These are phyloP conservation scores for Rana temporaria DNA, from an alignment of 2,113 vertebrate genomes.

Conservation along the genomic window DNA sequence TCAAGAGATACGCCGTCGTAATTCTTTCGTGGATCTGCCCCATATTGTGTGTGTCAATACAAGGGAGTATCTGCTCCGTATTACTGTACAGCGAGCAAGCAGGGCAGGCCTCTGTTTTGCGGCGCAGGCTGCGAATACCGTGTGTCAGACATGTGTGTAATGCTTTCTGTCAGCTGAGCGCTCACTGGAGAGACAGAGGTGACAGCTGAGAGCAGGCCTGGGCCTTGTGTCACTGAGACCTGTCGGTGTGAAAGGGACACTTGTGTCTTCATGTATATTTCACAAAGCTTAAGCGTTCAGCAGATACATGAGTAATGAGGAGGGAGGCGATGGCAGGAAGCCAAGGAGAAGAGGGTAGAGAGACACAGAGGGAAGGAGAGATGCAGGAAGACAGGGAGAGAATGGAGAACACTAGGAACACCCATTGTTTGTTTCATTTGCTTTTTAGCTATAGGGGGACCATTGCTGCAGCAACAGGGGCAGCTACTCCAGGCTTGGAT, in stretches of 20 bases:
- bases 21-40: too few species aligned
- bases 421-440: not conserved
- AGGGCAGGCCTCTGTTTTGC: not conserved
- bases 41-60: too few species aligned
- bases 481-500: too few species aligned
- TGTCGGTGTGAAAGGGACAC: conserved; percentile 52
- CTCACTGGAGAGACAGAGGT: conserved; percentile 26
- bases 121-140: not conserved
- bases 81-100: not conserved
- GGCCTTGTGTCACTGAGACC: conserved; percentile 42
- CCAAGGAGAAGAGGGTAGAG: not conserved
- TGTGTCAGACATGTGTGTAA: conserved; percentile 22
- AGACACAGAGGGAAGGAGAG: not conserved
- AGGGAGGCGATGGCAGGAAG: conserved; percentile 33
- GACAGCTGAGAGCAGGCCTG: conserved; percentile 32
- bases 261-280: conserved; percentile 55
- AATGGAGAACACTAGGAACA: not conserved
- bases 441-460: too few species aligned
- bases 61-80: too few species aligned
- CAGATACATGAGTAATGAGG: conserved; percentile 50
- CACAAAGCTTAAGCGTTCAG: conserved; percentile 51
- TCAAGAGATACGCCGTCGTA: too few species aligned
- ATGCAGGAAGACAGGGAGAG: conserved; percentile 5
- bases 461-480: too few species aligned
- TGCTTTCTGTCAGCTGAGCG: conserved; percentile 23